phyloP scores from a whole-genome alignment of 2,797 vertebrate genomes.

The Lutjanus argentimaculatus region DNA sequence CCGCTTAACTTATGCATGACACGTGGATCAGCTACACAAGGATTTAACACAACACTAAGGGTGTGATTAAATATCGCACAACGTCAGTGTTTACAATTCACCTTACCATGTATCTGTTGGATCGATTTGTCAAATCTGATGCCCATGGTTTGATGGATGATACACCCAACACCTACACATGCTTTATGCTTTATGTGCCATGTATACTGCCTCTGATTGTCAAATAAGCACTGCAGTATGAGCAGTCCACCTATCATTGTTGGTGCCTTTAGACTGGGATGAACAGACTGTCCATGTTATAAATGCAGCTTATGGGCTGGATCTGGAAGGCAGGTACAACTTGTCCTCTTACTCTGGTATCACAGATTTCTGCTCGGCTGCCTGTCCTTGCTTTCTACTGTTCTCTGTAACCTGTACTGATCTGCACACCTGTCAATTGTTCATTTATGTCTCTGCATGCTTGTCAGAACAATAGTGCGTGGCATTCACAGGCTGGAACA shows the following conservation, averaged over 20 bases:
- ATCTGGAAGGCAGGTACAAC: conserved; percentile 43
- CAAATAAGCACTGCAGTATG: conserved; percentile 49
- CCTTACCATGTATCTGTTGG: not conserved
- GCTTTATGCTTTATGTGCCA: conserved; percentile 15
- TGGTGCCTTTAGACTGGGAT: conserved; percentile 23
- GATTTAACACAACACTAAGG: conserved; percentile 14
- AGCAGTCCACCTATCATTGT: conserved; percentile 32
- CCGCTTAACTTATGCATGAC: conserved; percentile 51
- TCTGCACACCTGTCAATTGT: conserved; percentile 32
- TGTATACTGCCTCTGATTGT: conserved; percentile 20
- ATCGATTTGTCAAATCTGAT: conserved; percentile 8
- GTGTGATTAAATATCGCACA: conserved; percentile 7
- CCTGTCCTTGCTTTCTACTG: not conserved
- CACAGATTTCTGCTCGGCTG: conserved; percentile 16
- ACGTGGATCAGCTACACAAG: conserved; percentile 41
- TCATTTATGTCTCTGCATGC: conserved; percentile 24
- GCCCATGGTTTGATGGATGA: conserved; percentile 1
- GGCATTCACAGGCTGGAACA: conserved; percentile 6
- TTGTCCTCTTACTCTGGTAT: conserved; percentile 38
- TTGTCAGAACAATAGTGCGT: conserved; percentile 21
- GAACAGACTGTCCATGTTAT: conserved; percentile 31
- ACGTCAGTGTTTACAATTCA: not conserved
- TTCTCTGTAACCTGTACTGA: conserved; percentile 21
- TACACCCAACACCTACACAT: conserved; percentile 43
- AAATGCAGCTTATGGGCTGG: conserved; percentile 24